Evolutionary conservation across 2,888 invertebrate species (phyloP).

Genomic region (Habroteleia sp.): DNA sequence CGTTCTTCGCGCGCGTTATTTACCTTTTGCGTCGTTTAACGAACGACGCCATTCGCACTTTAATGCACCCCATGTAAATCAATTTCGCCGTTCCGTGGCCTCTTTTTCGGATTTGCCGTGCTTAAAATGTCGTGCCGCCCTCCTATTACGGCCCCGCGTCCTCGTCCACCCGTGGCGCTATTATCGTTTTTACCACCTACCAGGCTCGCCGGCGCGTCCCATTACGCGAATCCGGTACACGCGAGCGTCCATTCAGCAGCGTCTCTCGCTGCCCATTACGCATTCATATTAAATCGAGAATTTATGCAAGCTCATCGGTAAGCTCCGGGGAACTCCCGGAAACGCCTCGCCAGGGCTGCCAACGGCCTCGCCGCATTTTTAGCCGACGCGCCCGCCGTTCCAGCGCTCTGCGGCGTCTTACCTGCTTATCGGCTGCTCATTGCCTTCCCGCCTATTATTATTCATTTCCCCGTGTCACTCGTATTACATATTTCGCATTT

Average conservation of each 20-base stretch:
- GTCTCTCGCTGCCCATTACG: slow-evolving; percentile 55
- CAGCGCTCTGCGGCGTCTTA: slow-evolving; percentile 26
- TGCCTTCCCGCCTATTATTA: background rate
- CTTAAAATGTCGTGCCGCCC: slow-evolving; percentile 17
- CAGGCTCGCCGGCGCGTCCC: slow-evolving; percentile 11
- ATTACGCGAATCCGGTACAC: slow-evolving; percentile 33
- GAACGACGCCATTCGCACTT: slow-evolving; percentile 66
- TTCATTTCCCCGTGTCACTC: background rate
- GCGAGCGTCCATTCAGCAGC: slow-evolving; percentile 36
- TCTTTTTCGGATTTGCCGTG: slow-evolving; percentile 38
- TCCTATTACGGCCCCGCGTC: background rate
- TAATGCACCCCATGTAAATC: slow-evolving; percentile 70
- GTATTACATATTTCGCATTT: slow-evolving; percentile 41
- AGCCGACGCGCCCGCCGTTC: slow-evolving; percentile 3
- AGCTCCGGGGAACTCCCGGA: slow-evolving; percentile 18
- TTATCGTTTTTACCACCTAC: slow-evolving; percentile 47
- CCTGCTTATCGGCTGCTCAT: slow-evolving; percentile 23
- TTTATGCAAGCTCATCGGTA: slow-evolving; percentile 65
- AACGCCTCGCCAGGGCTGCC: background rate
- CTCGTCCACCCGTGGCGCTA: slow-evolving; percentile 17
- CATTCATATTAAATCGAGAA: slow-evolving; percentile 67
- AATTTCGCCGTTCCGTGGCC: slow-evolving; percentile 58
- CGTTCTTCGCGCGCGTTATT: slow-evolving; percentile 26
- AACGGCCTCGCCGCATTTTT: slow-evolving; percentile 10
- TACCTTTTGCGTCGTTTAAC: slow-evolving; percentile 66